These are phyloP conservation scores for Chelidonichthys spinosus DNA, from an alignment of 2,797 vertebrate species.

Conservation along the genomic window DNA sequence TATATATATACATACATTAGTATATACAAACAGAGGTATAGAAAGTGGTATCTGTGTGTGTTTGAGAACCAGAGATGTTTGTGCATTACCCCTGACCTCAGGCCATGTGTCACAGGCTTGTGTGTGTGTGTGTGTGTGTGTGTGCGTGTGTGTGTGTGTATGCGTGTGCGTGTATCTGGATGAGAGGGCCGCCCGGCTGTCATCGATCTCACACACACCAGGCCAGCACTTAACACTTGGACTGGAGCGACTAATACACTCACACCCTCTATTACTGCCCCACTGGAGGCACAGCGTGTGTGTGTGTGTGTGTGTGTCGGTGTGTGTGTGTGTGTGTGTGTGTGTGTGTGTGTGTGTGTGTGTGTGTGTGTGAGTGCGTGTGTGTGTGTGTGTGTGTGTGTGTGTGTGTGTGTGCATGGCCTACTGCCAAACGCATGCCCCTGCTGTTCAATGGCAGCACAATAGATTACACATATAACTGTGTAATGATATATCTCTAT, in stretches of 20 bases:
- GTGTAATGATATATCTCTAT: slow-evolving; percentile 78
- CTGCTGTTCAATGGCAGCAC: slow-evolving; percentile 73
- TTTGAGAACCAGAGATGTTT: slow-evolving; percentile 69
- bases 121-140: slow-evolving; percentile 52
- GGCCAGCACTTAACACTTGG: slow-evolving; percentile 89
- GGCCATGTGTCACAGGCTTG: slow-evolving; percentile 82
- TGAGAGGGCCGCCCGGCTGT: slow-evolving; percentile 75
- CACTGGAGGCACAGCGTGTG: slow-evolving; percentile 80
- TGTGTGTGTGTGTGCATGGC: slow-evolving; percentile 50
- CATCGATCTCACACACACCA: slow-evolving; percentile 88
- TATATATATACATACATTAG: slow-evolving; percentile 25
- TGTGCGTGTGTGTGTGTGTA: slow-evolving; percentile 42
- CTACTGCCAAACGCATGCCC: slow-evolving; percentile 69
- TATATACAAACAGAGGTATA: slow-evolving; percentile 38
- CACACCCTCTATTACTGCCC: slow-evolving; percentile 85
- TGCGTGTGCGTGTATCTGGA: slow-evolving; percentile 29
- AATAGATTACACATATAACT: slow-evolving; percentile 77
- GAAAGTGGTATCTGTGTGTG: slow-evolving; percentile 45
- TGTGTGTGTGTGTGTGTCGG: slow-evolving; percentile 42
- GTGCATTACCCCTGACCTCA: slow-evolving; percentile 90
- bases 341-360: slow-evolving; percentile 45
- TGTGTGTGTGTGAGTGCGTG: slow-evolving; percentile 42
- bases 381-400: slow-evolving; percentile 47
- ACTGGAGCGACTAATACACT: slow-evolving; percentile 86
- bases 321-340: too few species aligned